Conservation (phyloP, 1,140 invertebrate species). For the Camponotus vicinus region DNA sequence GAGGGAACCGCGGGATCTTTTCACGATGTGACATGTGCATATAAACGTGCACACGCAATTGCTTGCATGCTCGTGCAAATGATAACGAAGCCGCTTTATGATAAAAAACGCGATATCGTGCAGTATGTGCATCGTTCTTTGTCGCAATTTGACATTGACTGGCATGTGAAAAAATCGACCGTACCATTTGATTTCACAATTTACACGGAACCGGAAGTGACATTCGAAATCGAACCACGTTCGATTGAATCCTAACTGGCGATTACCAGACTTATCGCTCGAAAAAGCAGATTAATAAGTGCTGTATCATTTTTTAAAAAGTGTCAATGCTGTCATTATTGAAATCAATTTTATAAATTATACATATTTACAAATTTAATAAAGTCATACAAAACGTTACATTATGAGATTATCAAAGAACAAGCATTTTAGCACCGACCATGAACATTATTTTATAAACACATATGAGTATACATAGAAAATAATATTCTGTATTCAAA, state of each 20-base stretch:
- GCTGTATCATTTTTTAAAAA: background rate
- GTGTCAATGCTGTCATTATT: background rate
- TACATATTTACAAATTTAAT: background rate
- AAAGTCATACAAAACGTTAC: background rate
- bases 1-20: background rate
- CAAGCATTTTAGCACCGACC: background rate
- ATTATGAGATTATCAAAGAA: background rate
- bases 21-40: background rate
- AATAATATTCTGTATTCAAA: background rate
- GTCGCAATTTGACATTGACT: constrained; percentile 57
- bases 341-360: constrained; percentile 9
- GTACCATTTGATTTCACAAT: constrained; percentile 54
- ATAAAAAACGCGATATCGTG: constrained; percentile 65
- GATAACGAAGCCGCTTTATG: constrained; percentile 11
- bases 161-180: constrained; percentile 42
- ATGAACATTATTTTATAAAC: background rate
- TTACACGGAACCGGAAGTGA: constrained; percentile 70
- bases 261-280: constrained; percentile 2
- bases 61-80: constrained; percentile 30
- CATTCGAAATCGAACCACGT: background rate
- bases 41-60: constrained; percentile 13
- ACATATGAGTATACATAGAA: background rate
- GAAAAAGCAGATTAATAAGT: background rate
- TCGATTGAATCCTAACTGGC: constrained; percentile 32
- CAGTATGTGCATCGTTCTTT: constrained; percentile 72